These are phyloP conservation scores for Connochaetes taurinus DNA, from an alignment of 2,113 vertebrate genomes.

Conservation along the genomic window DNA sequence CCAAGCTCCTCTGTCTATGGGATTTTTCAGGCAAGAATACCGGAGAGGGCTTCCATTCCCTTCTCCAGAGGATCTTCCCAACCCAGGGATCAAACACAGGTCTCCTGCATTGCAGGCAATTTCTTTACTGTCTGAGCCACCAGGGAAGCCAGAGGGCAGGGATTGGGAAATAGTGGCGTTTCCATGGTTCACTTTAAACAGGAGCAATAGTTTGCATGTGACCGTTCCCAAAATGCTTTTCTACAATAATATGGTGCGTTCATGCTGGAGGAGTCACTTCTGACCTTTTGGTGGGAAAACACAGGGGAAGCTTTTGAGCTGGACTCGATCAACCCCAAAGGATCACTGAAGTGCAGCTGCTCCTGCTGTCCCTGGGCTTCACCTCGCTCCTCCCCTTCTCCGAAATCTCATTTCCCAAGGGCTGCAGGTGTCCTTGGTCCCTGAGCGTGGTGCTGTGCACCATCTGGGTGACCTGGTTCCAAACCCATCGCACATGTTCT, in stretches of 20 bases:
- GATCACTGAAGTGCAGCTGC: rapidly evolving
- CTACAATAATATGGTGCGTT: rapidly evolving
- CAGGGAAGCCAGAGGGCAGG: background rate
- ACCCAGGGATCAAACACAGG: background rate
- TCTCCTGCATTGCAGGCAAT: background rate
- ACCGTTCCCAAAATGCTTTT: background rate
- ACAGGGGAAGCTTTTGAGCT: background rate
- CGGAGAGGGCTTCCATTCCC: background rate
- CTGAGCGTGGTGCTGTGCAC: rapidly evolving
- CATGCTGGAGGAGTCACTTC: background rate
- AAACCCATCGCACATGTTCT: background rate
- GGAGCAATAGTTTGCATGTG: background rate
- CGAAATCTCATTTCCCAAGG: rapidly evolving
- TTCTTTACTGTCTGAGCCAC: background rate
- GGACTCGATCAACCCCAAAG: rapidly evolving
- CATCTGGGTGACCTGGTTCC: background rate
- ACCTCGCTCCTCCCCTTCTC: rapidly evolving
- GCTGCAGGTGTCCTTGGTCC: too few species aligned
- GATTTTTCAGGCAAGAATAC: background rate
- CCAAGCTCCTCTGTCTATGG: background rate
- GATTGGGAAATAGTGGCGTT: rapidly evolving
- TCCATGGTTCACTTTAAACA: background rate
- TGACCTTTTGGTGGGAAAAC: background rate
- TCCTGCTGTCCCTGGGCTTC: rapidly evolving
- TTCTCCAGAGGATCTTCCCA: background rate